Evolutionary conservation across 2,888 invertebrate genomes (phyloP), one percentile per base, ranked within the genome.

Genomic region (Parnassius orleans): DNA sequence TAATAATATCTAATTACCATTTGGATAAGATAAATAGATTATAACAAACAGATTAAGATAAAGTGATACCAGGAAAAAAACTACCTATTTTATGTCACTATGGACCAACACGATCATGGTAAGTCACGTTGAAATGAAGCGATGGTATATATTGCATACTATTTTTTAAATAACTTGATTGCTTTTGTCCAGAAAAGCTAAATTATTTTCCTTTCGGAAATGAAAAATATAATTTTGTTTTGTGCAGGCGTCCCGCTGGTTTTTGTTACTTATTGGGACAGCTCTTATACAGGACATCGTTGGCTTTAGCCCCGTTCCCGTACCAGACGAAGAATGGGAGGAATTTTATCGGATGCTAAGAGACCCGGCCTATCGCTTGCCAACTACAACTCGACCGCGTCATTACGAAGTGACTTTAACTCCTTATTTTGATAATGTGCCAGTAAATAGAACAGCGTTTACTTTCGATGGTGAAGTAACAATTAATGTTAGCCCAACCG

Each of bases 351-450:
- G 71, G 47, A 72, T 74, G 66, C 42, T 87, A 51, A 76, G 82
- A 12, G 74, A 86, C 59, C 75, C 80, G 0, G 71, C 74, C 7
- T 93, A 89, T 69, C 84, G 93, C 9, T 78, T 94, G 2, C 91
- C 92, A 0, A 81, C 75, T 0, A 83, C 85, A 0, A 86, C 94
- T 0, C 63, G 61, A 1, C 95, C 95, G 0, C 71, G 68, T 0
- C 79, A 79, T n/a, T 95, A 95, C 67, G 80, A 86, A 42, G 81
- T 95, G 0, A 69, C 81, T 0, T 70, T 95, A 7, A 83, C 80
- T 0, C 93, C 94, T 0, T 87, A 92, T 66, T 85, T 94, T 3
- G 79, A 87, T 0, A 61, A 61, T 0, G 63, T 65, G 0, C 71
- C 81, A 0, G 24, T 48, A 10, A 71, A 75, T 41, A 70, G 71